Conservation (phyloP, 2,113 vertebrate species). For the Trematocara variabile region DNA sequence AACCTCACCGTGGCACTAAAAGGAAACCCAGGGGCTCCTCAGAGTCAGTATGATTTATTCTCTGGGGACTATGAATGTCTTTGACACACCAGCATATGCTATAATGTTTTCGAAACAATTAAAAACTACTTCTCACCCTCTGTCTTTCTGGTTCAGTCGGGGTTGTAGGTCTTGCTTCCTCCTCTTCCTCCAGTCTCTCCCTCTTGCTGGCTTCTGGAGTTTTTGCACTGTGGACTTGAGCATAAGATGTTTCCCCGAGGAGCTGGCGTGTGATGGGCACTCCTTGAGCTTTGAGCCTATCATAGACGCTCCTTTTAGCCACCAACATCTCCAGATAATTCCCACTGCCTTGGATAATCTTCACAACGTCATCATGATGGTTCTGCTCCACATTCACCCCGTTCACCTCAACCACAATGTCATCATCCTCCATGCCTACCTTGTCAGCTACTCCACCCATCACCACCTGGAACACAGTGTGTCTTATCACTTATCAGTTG, state of each 20-base stretch:
- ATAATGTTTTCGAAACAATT: neutral
- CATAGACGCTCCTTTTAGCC: slow-evolving; percentile 73
- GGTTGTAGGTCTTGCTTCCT: neutral
- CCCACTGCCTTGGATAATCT: slow-evolving; percentile 74
- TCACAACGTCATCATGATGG: slow-evolving; percentile 79
- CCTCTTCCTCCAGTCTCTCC: neutral
- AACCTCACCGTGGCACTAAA: neutral
- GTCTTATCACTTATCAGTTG: neutral
- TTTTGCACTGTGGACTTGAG: slow-evolving; percentile 3
- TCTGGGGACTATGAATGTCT: neutral
- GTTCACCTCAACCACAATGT: slow-evolving; percentile 87
- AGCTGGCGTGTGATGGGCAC: slow-evolving; percentile 73
- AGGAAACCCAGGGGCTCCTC: neutral
- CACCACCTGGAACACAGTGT: slow-evolving; percentile 73
- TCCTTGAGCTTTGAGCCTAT: slow-evolving; percentile 75
- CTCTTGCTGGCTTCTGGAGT: neutral
- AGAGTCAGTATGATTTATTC: neutral
- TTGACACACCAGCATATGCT: neutral
- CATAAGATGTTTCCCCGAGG: neutral
- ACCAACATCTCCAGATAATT: slow-evolving; percentile 79
- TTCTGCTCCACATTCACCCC: slow-evolving; percentile 78
- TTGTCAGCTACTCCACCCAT: slow-evolving; percentile 74
- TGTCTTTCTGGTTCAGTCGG: slow-evolving; percentile 17
- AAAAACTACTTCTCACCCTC: slow-evolving; percentile 56
- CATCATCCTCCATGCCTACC: slow-evolving; percentile 81